Percentiles rank a stretch among this genome's conserved stretches.
phyloP scores from a whole-genome alignment of 2,888 invertebrate genomes.

The Campoplex capitator region DNA sequence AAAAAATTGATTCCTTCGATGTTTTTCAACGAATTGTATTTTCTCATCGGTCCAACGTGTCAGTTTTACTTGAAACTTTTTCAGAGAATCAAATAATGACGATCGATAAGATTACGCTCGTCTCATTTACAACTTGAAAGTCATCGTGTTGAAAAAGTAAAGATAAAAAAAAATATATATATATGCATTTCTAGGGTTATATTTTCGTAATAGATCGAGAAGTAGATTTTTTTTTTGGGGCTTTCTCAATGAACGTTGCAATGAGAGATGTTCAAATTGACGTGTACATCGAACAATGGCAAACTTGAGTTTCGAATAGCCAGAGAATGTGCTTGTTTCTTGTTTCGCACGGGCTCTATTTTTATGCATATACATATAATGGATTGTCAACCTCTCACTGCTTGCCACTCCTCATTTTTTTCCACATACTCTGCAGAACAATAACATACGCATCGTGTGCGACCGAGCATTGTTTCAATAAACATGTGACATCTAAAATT shows the following conservation, averaged over 20 bases:
- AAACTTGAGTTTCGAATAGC: conserved; percentile 2
- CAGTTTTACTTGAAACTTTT: not conserved
- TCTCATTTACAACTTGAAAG: not conserved
- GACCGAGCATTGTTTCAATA: conserved; percentile 29
- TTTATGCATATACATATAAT: not conserved
- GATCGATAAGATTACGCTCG: not conserved
- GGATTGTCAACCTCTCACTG: not conserved
- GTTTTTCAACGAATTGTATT: not conserved
- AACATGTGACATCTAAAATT: conserved; percentile 6
- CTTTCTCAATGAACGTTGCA: not conserved
- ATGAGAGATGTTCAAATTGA: not conserved
- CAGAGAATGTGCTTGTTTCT: not conserved
- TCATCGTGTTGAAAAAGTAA: not conserved
- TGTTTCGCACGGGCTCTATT: not conserved
- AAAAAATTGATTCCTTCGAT: not conserved
- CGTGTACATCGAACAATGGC: not conserved
- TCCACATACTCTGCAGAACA: conserved; percentile 27
- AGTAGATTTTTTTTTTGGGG: not conserved
- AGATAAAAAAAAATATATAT: not conserved
- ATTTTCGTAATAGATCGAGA: not conserved
- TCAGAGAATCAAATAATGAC: not conserved
- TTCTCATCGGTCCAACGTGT: not conserved
- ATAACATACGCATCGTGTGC: conserved; percentile 12
- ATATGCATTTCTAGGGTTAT: not conserved
- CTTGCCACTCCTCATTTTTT: conserved; percentile 41